Evolutionary conservation across 2,113 vertebrate genomes (phyloP).

Genomic region (Natator depressus): DNA sequence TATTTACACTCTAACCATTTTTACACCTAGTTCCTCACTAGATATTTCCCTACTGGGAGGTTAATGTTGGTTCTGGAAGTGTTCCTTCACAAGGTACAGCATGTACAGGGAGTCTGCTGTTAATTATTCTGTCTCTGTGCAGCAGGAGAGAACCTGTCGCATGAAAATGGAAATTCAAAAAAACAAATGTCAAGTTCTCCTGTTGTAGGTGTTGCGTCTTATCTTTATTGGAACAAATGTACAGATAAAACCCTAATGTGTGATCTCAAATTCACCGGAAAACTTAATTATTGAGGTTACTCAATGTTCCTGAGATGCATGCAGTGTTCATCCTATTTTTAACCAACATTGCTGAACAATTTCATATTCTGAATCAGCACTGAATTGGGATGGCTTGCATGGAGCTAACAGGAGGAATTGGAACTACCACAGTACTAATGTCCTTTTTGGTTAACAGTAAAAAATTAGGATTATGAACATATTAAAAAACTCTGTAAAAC

Average conservation of each 20-base stretch:
- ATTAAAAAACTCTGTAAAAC: slow-evolving; percentile 8
- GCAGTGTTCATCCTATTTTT: slow-evolving; percentile 27
- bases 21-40: slow-evolving; percentile 22
- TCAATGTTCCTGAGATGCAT: slow-evolving; percentile 33
- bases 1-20: slow-evolving; percentile 6
- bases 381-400: not conserved
- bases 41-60: slow-evolving; percentile 17
- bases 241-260: slow-evolving; percentile 30
- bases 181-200: slow-evolving; percentile 45
- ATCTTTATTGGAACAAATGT: slow-evolving; percentile 68
- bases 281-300: slow-evolving; percentile 61
- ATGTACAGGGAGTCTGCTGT: slow-evolving; percentile 2
- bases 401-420: not conserved
- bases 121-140: slow-evolving; percentile 54
- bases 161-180: slow-evolving; percentile 60
- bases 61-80: slow-evolving; percentile 30
- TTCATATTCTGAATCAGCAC: slow-evolving; percentile 37
- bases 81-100: slow-evolving; percentile 10
- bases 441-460: slow-evolving; percentile 44
- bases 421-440: not conserved
- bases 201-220: slow-evolving; percentile 61
- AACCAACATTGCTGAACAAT: not conserved
- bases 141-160: slow-evolving; percentile 58
- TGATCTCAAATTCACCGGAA: slow-evolving; percentile 38
- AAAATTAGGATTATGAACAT: not conserved